Base-by-base conservation (phyloP, 1,140 invertebrate species). In the Archegozetes longisetosus region DNA sequence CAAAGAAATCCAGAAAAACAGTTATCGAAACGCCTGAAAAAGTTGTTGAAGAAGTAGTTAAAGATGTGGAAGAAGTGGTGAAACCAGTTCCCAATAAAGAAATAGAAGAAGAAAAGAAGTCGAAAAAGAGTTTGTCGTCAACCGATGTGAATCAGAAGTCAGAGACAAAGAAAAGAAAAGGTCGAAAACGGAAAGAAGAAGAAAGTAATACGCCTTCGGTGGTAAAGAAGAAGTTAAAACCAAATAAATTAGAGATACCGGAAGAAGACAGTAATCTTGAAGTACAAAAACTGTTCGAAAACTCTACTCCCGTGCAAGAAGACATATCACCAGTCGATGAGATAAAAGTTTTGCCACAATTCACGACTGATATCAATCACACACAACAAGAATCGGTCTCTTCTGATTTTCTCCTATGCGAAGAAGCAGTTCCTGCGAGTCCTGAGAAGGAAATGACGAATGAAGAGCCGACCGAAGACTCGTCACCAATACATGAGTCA, bases 371-470 rank as follows among this genome's bases (percentile, higher is more conserved):
- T 40, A 40, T 40, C 32, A 40, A 52, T 25, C 50, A n/a, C 17
- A 13, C 20, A 22, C 17, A 20, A 24, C 13, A 20, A 20, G 23
- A 13, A 14, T n/a, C 20, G 14, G 2, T 13, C 13, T n/a, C 13
- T 22, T 25, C 56, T 9, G 52, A 63, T 24, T 67, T 67, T 49
- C 69, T 90, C n/a, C 69, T 87, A 1, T 90, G 87, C 71, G 84
- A 88, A 68, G 86, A 90, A 72, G 88, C 85, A 26, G 88, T 91
- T 68, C 65, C 65, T 55, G 61, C 64, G 53, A 63, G 63, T 57
- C 65, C 65, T 49, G 61, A 63, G 47, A 26, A 53, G 47, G n/a
- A 55, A 55, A 9, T 6, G 28, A 22, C n/a, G 6, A 9, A 23
- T 27, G 17, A 55, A 9, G 24, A 22, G 12, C 20, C 25, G n/a